Percentiles rank a stretch among this genome's conserved stretches.
Conservation (phyloP, 1,140 invertebrate species). For the Pissodes strobi region DNA sequence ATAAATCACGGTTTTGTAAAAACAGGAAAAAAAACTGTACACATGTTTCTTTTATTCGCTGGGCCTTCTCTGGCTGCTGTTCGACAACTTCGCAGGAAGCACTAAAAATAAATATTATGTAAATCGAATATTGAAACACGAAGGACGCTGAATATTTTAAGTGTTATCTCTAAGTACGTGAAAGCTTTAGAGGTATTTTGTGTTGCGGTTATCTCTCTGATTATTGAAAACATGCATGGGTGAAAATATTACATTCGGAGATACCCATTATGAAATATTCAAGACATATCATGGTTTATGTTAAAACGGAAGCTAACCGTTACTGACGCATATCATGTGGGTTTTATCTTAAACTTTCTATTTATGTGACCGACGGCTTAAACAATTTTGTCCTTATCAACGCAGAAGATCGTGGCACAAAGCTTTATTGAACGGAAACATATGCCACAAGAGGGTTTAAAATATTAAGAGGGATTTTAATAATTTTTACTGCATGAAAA, state of each 20-base stretch:
- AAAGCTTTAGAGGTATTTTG: conserved; percentile 1
- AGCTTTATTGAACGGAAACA: no score
- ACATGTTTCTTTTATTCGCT: no score
- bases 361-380: conserved; percentile 14
- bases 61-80: no score
- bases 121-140: no score
- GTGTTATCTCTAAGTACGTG: conserved; percentile 3
- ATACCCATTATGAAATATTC: conserved; percentile 26
- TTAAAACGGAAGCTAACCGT: conserved; percentile 29
- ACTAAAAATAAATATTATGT: no score
- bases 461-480: no score
- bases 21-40: no score
- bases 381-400: background rate
- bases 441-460: no score
- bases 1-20: no score
- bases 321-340: conserved; percentile 19
- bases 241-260: conserved; percentile 17
- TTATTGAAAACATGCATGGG: conserved; percentile 23
- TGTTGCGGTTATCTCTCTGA: conserved; percentile 13
- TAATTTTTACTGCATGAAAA: no score
- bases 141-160: background rate
- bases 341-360: conserved; percentile 18
- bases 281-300: conserved; percentile 21
- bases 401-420: no score
- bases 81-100: no score